Evolutionary conservation across 2,888 invertebrate species (phyloP), one percentile per base, ranked within the genome.

Genomic region (Lithosia quadra): DNA sequence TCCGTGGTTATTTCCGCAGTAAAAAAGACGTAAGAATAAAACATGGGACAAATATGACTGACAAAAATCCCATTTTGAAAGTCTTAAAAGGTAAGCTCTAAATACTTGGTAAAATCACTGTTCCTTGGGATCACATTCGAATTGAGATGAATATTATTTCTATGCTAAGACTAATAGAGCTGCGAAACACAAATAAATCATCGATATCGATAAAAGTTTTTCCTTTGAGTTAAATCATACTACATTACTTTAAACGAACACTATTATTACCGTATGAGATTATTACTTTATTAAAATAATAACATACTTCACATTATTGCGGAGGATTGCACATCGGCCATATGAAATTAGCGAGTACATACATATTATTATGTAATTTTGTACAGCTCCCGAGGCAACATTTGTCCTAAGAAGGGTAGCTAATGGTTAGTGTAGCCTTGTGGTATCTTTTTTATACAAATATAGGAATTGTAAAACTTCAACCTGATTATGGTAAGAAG

Each of bases 241-340:
- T 49, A 13, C 53, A 59, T 68, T 68, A 64, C 39, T 68, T 56
- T 43, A 59, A 68, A 64, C 43, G 39, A 33, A 24, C 55, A 22
- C 55, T 49, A 64, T 57, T 67, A 28, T 28, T 28, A 60, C 22
- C 56, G 53, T 39, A n/a, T 22, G n/a, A 39, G 10, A 55, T 39
- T 55, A 68, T 64, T 64, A 60, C 68, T 68, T 68, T 49, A 68
- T 68, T 68, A 68, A 34, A 21, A 21, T 64, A 64, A 64, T 68
- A 10, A 68, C 63, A 63, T 59, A 64, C 55, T 68, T 56, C 11
- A 58, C 43, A 57, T 28, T 57, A 43, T 18, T 28, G 57, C 53
- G 59, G 24, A 28, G 53, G 55, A 59, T 53, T 58, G 36, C 24
- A 59, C 21, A 59, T 11, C 49, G 5, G 49, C n/a, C 53, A 59